phyloP scores from a whole-genome alignment of 1,140 invertebrate species.

The Nasonia vitripennis region DNA sequence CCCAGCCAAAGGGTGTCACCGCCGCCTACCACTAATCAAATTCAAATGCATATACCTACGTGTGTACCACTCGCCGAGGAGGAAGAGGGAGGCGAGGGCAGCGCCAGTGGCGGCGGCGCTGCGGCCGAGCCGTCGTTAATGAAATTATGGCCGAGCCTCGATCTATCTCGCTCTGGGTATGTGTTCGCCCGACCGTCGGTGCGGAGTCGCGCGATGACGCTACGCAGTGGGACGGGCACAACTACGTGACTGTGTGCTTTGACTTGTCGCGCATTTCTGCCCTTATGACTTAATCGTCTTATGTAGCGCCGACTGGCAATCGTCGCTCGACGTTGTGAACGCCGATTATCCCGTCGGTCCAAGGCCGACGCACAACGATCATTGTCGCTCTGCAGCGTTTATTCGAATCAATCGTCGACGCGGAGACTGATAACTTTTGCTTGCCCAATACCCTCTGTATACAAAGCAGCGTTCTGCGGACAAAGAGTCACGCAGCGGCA shows the following conservation, averaged over 20 bases:
- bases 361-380: too few relatives aligned
- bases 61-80: slow-evolving; percentile 27
- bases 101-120: slow-evolving; percentile 28
- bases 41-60: slow-evolving; percentile 69
- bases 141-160: slow-evolving; percentile 65
- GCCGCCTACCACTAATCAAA: slow-evolving; percentile 69
- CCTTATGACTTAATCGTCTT: background rate
- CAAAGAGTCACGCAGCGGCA: slow-evolving; percentile 32
- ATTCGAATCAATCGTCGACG: too few relatives aligned
- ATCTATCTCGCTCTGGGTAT: slow-evolving; percentile 1
- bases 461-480: slow-evolving; percentile 3
- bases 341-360: background rate
- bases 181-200: background rate
- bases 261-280: background rate
- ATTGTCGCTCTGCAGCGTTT: too few relatives aligned
- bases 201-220: background rate
- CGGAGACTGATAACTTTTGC: too few relatives aligned
- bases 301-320: background rate
- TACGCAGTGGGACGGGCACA: background rate
- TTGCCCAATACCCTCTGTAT: background rate
- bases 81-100: slow-evolving; percentile 26
- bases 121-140: slow-evolving; percentile 64
- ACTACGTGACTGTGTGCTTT: slow-evolving; percentile 4
- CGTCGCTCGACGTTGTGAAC: background rate
- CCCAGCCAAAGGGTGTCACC: slow-evolving; percentile 67